phyloP scores from a whole-genome alignment of 23 tunicate genomes.

The Phallusia fumigata region DNA sequence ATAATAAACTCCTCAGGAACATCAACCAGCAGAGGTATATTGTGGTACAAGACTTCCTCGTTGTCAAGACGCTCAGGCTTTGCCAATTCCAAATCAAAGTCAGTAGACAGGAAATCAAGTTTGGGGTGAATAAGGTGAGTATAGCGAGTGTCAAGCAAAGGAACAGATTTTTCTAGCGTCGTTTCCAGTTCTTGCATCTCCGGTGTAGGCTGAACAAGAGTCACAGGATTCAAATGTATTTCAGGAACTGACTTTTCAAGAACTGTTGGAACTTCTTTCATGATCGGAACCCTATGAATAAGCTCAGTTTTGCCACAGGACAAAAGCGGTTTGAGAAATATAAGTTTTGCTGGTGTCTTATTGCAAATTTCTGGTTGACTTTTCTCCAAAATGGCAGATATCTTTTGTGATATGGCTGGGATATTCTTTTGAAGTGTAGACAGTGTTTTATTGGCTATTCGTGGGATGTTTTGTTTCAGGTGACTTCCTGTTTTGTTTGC shows the following conservation, averaged over 20 bases:
- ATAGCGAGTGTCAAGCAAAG: slow-evolving; percentile 17
- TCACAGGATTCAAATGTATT: slow-evolving; percentile 19
- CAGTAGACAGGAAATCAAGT: slow-evolving; percentile 25
- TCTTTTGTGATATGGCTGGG: slow-evolving; percentile 17
- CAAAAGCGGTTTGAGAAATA: slow-evolving; percentile 14
- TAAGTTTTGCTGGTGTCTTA: not conserved
- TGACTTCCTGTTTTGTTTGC: not conserved
- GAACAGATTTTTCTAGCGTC: slow-evolving; percentile 9
- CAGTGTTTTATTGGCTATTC: slow-evolving; percentile 11
- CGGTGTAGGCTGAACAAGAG: slow-evolving; percentile 17
- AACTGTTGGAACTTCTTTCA: slow-evolving; percentile 15
- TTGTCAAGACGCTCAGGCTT: slow-evolving; percentile 15
- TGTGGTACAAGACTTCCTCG: slow-evolving; percentile 5
- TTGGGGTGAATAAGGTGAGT: slow-evolving; percentile 4
- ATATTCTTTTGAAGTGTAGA: slow-evolving; percentile 15
- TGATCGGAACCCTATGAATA: slow-evolving; percentile 17
- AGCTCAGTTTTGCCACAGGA: slow-evolving; percentile 4
- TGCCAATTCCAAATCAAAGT: slow-evolving; percentile 28
- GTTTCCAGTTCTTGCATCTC: slow-evolving; percentile 12
- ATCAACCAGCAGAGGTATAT: slow-evolving; percentile 19
- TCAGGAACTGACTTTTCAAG: slow-evolving; percentile 22
- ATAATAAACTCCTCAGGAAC: slow-evolving; percentile 36
- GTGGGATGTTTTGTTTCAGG: slow-evolving; percentile 19
- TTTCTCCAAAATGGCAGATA: slow-evolving; percentile 9
- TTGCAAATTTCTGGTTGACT: slow-evolving; percentile 23